Evolutionary conservation across 2,113 vertebrate genomes (phyloP), one percentile per base, ranked within the genome.

Genomic region (Oryctolagus cuniculus): DNA sequence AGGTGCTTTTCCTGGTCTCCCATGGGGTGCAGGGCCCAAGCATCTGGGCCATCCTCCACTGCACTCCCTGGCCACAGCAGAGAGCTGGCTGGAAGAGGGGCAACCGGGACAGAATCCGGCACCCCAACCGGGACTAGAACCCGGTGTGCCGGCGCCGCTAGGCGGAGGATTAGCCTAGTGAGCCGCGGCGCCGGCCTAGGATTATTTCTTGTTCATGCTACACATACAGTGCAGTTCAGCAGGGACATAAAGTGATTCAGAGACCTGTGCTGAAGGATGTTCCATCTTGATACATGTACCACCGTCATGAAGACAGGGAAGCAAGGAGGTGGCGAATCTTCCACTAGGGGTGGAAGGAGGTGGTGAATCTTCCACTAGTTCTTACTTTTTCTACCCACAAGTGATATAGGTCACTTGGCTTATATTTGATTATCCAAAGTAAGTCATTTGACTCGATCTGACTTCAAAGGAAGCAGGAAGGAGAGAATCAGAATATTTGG

Each of bases 391-490:
- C 69, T 13, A 79, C 12, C 53, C 16, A 70, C 27, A 90, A 90
- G 58, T 64, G 27, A 74, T 61, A 75, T 11, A 53, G 77, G 34
- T 77, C 84, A 49, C 21, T 53, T 66, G 3, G 36, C 21, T 89
- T 61, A 69, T 19, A 55, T 80, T 84, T 93, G 38, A 66, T 86
- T 89, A 49, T 81, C 69, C 87, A 93, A 64, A 93, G 70, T 21
- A 83, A 96, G 89, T 83, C 10, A n/a, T 80, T 63, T 11, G 49
- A 49, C 6, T 72, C 93, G 58, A 79, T 34, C 73, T 91, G 66
- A 94, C 86, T 88, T 87, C 21, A 95, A 44, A 49, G 51, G 36
- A 44, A 89, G n/a, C 29, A 87, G 13, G 31, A 27, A 93, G 64
- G 29, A 95, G 13, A n/a, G 61, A 90, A 84, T 31, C 3, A 15